Conservation (phyloP, 2,113 vertebrate species). For the Cryptotis parvus region DNA sequence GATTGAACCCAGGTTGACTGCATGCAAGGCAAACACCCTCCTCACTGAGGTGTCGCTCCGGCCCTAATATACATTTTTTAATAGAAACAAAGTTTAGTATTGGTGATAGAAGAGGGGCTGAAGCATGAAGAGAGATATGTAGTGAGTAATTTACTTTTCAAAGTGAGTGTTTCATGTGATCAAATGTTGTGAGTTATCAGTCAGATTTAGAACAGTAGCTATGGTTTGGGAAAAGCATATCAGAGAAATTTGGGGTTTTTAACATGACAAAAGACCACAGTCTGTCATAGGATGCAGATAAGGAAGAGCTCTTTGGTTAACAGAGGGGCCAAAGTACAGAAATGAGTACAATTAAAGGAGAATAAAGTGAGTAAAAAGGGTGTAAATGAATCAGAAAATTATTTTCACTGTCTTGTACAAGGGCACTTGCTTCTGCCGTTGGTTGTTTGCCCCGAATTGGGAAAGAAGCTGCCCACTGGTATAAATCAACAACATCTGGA, state of each 20-base stretch:
- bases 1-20: no score
- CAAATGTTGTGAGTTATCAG: neutral
- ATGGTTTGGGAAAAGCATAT: neutral
- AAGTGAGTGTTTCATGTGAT: neutral
- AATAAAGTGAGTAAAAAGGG: neutral
- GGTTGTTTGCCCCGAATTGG: neutral
- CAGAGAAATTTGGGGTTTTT: neutral
- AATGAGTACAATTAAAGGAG: neutral
- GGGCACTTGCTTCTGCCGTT: neutral
- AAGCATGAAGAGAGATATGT: neutral
- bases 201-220: slow-evolving; percentile 11
- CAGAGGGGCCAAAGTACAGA: neutral
- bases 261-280: neutral
- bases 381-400: neutral
- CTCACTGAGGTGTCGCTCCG: no score
- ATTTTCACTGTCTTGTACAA: neutral
- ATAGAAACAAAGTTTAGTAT: neutral
- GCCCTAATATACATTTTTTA: no score
- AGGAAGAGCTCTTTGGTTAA: neutral
- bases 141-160: neutral
- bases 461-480: neutral
- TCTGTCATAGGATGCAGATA: neutral
- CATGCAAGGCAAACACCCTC: no score
- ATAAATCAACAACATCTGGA: neutral
- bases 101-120: neutral